These are phyloP conservation scores for Quadriops clusia DNA, from an alignment of 2,888 invertebrate genomes.

Conservation along the genomic window DNA sequence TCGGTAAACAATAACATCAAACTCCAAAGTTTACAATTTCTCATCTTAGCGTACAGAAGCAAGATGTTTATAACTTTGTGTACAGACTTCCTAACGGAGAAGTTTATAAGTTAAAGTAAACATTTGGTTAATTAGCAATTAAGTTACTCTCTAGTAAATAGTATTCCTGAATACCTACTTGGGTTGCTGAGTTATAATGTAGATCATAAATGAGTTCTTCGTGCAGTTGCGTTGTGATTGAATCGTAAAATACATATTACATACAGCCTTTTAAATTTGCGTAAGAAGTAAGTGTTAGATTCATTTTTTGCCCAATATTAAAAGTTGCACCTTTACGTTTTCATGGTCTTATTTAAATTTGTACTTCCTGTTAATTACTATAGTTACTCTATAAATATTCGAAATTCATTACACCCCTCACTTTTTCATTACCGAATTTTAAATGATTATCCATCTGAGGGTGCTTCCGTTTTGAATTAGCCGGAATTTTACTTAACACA, in stretches of 20 bases:
- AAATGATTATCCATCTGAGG: constrained; percentile 8
- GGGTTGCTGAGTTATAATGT: no score
- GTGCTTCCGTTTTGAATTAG: constrained; percentile 6
- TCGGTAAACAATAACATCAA: constrained; percentile 23
- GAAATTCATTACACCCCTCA: no score
- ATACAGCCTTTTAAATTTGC: neutral
- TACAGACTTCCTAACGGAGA: constrained; percentile 10
- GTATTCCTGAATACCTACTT: constrained; percentile 2
- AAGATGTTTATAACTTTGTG: constrained; percentile 15
- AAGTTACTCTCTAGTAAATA: constrained; percentile 4
- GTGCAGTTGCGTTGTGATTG: neutral
- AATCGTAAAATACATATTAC: neutral
- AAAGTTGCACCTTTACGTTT: no score
- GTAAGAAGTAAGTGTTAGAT: no score
- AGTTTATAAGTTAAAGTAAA: constrained; percentile 13
- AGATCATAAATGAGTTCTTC: neutral
- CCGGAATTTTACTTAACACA: constrained; percentile 2
- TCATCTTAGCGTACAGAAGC: constrained; percentile 10
- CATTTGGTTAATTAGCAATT: constrained; percentile 9
- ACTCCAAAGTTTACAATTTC: constrained; percentile 15
- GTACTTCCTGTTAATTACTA: no score
- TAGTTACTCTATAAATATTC: no score
- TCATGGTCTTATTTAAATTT: no score
- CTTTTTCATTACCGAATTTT: constrained; percentile 2
- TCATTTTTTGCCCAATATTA: no score